Conservation (phyloP, 1,140 invertebrate genomes). For the Ridgeia piscesae region DNA sequence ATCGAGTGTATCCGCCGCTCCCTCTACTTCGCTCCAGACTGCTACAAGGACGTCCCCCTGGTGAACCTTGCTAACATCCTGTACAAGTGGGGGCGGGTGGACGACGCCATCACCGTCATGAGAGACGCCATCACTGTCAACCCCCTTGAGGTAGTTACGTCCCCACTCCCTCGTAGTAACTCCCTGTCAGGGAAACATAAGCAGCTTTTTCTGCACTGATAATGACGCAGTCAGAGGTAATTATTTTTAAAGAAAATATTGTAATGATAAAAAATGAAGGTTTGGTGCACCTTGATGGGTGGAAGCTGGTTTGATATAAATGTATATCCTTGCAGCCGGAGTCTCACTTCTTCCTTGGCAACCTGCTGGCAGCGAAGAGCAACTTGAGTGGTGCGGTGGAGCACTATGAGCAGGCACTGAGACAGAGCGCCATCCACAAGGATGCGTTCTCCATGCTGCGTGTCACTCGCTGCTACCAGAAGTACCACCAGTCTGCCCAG, state of each 20-base stretch:
- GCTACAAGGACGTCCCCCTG: conserved; percentile 75
- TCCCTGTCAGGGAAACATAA: too few species aligned
- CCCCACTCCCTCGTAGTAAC: too few species aligned
- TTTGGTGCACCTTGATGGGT: too few species aligned
- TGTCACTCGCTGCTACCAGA: conserved; percentile 64
- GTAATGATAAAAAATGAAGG: too few species aligned
- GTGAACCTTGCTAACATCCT: conserved; percentile 79
- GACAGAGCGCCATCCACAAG: conserved; percentile 64
- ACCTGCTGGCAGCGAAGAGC: conserved; percentile 68
- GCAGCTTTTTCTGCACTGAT: too few species aligned
- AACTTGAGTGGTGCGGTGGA: conserved; percentile 70
- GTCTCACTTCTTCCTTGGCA: conserved; percentile 71
- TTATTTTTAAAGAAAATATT: too few species aligned
- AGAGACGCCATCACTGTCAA: conserved; percentile 75
- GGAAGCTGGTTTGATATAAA: too few species aligned
- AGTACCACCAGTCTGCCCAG: conserved; percentile 21
- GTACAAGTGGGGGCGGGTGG: conserved; percentile 67
- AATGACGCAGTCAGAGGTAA: too few species aligned
- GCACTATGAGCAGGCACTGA: conserved; percentile 69
- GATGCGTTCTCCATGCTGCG: conserved; percentile 62
- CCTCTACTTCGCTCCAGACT: conserved; percentile 73
- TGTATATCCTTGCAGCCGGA: conserved; percentile 61
- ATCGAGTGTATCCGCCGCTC: conserved; percentile 79
- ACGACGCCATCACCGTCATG: conserved; percentile 77
- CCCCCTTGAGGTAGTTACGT: conserved; percentile 68